A percentile compares a stretch with the other conserved stretches of the same genome.
phyloP scores from a whole-genome alignment of 2,888 invertebrate genomes.

The Glaucopsyche alexis region DNA sequence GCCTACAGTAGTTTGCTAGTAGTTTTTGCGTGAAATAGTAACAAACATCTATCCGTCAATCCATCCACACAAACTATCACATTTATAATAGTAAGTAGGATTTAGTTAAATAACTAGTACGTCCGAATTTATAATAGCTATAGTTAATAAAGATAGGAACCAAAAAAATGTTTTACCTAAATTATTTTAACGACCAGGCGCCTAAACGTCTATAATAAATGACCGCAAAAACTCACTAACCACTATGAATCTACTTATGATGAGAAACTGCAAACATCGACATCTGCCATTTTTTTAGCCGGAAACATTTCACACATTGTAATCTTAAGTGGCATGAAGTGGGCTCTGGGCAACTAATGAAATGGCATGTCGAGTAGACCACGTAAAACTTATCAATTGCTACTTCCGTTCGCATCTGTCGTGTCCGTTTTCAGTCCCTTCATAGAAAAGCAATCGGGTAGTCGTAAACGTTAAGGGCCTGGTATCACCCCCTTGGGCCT shows the following conservation, averaged over 20 bases:
- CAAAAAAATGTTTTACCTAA: not conserved
- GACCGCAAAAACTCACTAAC: not conserved
- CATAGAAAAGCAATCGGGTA: constrained; percentile 83
- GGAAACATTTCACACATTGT: constrained; percentile 25
- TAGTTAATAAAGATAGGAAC: not conserved
- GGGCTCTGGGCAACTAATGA: constrained; percentile 37
- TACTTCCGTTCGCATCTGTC: constrained; percentile 66
- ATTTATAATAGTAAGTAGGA: too few relatives aligned
- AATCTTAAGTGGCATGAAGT: constrained; percentile 27
- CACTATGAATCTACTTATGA: not conserved
- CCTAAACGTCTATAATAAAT: constrained; percentile 6
- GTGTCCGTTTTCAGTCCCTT: constrained; percentile 67
- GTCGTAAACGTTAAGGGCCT: constrained; percentile 82
- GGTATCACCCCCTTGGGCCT: constrained; percentile 79
- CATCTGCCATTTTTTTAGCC: constrained; percentile 4
- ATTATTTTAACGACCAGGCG: constrained; percentile 16
- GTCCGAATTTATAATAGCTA: too few relatives aligned
- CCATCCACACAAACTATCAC: too few relatives aligned
- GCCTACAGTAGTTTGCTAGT: too few relatives aligned
- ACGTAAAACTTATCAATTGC: constrained; percentile 57
- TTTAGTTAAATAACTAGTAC: too few relatives aligned
- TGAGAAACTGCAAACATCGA: not conserved
- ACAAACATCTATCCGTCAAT: too few relatives aligned
- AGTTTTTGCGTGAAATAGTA: too few relatives aligned
- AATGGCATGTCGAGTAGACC: constrained; percentile 47